Percentiles rank a stretch among this genome's conserved stretches.
These are phyloP conservation scores for Spatulosminthurus flaviceps DNA, from an alignment of 2,888 invertebrate species.

Conservation along the genomic window DNA sequence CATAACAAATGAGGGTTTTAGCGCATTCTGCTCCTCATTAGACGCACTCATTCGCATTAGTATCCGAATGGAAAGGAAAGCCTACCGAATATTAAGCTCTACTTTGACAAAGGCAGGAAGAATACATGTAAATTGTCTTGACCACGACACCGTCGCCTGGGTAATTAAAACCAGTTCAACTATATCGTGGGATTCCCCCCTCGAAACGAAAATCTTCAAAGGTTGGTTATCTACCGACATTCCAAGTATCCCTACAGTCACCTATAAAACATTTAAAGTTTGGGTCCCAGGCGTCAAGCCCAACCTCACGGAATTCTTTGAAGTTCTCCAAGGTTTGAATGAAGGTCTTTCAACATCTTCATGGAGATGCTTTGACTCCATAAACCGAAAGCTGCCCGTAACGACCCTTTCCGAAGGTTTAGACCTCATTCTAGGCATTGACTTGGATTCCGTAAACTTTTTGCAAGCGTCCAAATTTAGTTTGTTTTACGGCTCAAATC, in stretches of 20 bases:
- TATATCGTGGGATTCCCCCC: not conserved
- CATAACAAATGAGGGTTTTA: not conserved
- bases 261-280: not conserved
- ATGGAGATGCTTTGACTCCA: not conserved
- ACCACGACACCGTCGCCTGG: not conserved
- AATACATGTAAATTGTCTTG: not conserved
- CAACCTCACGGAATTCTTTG: slow-evolving; percentile 1
- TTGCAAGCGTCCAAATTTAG: not conserved
- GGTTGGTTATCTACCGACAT: not conserved
- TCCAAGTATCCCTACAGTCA: not conserved
- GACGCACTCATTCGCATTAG: not conserved
- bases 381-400: not conserved
- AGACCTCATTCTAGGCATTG: slow-evolving; percentile 6
- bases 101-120: not conserved
- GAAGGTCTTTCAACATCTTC: not conserved
- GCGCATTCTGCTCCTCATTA: not conserved
- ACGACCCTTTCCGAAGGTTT: not conserved
- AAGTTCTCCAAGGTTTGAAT: slow-evolving; percentile 11
- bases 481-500: slow-evolving; percentile 1
- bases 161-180: not conserved
- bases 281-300: not conserved
- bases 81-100: not conserved
- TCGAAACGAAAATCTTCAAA: not conserved
- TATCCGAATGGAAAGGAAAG: not conserved
- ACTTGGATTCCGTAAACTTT: not conserved